Conservation (phyloP, 92 coral and sea anemone species). For the Umimayanthus kanabou region DNA sequence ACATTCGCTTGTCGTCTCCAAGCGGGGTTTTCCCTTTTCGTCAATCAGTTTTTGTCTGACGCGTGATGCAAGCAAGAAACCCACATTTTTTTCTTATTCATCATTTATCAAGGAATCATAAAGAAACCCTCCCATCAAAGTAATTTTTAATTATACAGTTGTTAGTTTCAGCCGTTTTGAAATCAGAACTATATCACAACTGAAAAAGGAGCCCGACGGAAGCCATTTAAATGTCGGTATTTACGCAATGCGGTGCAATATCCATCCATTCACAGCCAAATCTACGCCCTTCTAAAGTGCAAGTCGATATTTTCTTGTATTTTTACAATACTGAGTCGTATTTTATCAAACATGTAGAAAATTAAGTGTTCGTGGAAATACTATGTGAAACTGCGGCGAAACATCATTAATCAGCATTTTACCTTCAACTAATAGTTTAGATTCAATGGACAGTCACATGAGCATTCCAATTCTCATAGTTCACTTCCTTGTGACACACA, state of each 20-base stretch:
- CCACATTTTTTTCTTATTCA: not conserved
- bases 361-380: too few species aligned
- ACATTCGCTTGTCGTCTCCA: not conserved
- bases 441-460: too few species aligned
- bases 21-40: constrained; percentile 11
- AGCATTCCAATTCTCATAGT: too few species aligned
- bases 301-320: not conserved
- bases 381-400: too few species aligned
- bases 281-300: not conserved
- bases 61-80: not conserved
- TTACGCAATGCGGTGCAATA: not conserved
- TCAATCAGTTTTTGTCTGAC: not conserved
- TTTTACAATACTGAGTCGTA: too few species aligned
- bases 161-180: not conserved
- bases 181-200: not conserved
- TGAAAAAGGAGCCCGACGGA: not conserved
- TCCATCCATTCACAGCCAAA: not conserved
- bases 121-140: not conserved
- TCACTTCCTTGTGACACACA: too few species aligned
- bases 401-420: too few species aligned
- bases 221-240: not conserved
- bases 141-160: too few species aligned
- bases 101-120: not conserved
- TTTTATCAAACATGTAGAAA: too few species aligned
- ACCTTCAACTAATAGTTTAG: too few species aligned